Base-by-base conservation (phyloP, 2,797 vertebrate genomes). In the Valencia hispanica region DNA sequence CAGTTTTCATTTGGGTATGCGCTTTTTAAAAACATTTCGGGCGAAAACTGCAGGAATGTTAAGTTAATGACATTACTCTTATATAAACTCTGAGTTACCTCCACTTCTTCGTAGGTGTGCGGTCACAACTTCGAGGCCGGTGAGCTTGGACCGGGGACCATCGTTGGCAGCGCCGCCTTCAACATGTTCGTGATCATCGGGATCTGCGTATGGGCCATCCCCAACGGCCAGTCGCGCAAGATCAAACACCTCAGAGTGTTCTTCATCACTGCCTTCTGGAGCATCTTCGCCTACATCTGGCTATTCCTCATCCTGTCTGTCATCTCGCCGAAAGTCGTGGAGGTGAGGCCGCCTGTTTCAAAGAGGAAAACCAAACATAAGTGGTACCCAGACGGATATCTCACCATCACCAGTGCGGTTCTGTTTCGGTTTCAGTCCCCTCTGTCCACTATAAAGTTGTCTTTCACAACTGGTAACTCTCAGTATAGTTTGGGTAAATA, bases 171-270 rank as follows among this genome's bases (percentile, higher is more conserved):
- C 1, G 97, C 97, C 0, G 97, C 97, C 88, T 98, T 98, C 94
- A 98, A 98, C 94, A 98, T 98, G 97, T 98, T 98, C 1, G 97
- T 97, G 85, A 97, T 97, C 88, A 93, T 98, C 0, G 96, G 94
- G 0, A 91, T 97, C 22, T 97, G 97, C 7, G 93, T 97, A 48
- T 97, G 96, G 41, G 95, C 95, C 72, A 96, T 98, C 85, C 97
- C 97, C 0, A 91, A 92, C 0, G 96, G 96, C 0, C 94, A 98
- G 91, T 87, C 92, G 48, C 95, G 97, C 1, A 95, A 94, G 85
- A 98, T 97, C 94, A 97, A 97, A 20, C 97, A 97, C 91, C 88
- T 97, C 34, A 32, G 97, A 0, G 97, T 98, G 74, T 98, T 97
- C 93, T 98, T 97, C 32, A 97, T 97, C 93, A 97, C 97, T 0